Evolutionary conservation across 2,888 invertebrate species (phyloP).

Genomic region (Rotaria socialis): DNA sequence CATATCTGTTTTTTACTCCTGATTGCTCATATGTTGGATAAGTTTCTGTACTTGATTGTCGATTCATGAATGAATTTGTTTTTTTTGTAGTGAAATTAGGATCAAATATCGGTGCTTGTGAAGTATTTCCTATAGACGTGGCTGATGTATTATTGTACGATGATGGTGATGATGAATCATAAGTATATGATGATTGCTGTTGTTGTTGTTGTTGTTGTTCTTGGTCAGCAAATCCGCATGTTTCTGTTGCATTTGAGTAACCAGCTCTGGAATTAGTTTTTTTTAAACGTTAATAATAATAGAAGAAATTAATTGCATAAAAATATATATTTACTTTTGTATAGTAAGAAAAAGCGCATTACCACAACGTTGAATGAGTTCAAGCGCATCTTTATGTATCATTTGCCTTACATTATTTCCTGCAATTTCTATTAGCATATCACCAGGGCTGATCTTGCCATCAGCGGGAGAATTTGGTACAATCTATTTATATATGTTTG

Average conservation of each 20-base stretch:
- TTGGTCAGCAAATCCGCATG: not conserved
- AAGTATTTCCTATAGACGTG: not conserved
- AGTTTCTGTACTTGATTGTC: not conserved
- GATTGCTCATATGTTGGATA: not conserved
- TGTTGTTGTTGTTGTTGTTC: too few species aligned
- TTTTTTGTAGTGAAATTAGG: not conserved
- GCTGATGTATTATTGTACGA: not conserved
- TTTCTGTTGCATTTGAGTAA: not conserved
- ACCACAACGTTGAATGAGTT: not conserved
- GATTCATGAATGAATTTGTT: not conserved
- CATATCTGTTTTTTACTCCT: not conserved
- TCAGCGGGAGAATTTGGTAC: not conserved
- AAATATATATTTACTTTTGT: not conserved
- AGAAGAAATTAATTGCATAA: not conserved
- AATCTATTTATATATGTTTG: not conserved
- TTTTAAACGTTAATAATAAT: not conserved
- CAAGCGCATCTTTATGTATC: not conserved
- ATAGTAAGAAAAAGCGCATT: not conserved
- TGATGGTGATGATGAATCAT: not conserved
- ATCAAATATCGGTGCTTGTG: not conserved
- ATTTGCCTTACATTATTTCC: not conserved
- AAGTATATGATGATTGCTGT: too few species aligned
- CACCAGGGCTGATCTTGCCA: not conserved
- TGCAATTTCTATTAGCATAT: not conserved
- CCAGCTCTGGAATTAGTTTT: not conserved